A percentile compares a stretch with the other conserved stretches of the same genome.
Evolutionary conservation across 92 coral and sea anemone species (phyloP).

Genomic region (Meandrina meandrites): DNA sequence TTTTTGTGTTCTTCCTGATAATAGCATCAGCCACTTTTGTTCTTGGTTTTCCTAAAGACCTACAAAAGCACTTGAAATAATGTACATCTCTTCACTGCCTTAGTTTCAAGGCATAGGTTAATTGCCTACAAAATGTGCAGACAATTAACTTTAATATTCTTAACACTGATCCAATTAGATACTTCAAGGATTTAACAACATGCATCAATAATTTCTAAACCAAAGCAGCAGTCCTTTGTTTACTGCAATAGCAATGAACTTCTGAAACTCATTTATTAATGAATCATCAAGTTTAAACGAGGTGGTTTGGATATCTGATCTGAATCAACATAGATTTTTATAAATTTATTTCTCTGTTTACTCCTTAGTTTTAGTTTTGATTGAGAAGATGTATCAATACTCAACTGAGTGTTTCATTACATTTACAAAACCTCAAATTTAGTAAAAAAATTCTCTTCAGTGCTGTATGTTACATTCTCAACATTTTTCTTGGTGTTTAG

Average conservation of each 20-base stretch:
- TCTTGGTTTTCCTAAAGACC: background rate
- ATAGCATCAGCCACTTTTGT: background rate
- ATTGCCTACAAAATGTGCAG: background rate
- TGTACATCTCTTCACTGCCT: background rate
- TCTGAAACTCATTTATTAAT: background rate
- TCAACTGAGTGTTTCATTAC: no score
- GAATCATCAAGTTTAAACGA: no score
- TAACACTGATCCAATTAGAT: background rate
- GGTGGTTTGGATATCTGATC: no score
- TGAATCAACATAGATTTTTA: no score
- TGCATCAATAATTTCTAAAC: no score
- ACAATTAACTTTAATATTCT: background rate
- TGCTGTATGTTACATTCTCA: no score
- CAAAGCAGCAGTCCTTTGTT: no score
- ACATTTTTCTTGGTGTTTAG: background rate
- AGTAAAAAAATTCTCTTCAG: no score
- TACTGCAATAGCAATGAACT: background rate
- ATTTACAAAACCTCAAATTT: no score
- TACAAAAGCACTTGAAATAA: background rate
- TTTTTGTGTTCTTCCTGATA: background rate
- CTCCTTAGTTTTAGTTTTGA: no score
- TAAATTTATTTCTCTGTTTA: no score
- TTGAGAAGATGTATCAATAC: no score
- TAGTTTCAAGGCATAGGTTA: background rate
- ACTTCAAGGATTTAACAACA: background rate